Base-by-base conservation (phyloP, 2,888 invertebrate genomes). In the Copidosoma aretas region DNA sequence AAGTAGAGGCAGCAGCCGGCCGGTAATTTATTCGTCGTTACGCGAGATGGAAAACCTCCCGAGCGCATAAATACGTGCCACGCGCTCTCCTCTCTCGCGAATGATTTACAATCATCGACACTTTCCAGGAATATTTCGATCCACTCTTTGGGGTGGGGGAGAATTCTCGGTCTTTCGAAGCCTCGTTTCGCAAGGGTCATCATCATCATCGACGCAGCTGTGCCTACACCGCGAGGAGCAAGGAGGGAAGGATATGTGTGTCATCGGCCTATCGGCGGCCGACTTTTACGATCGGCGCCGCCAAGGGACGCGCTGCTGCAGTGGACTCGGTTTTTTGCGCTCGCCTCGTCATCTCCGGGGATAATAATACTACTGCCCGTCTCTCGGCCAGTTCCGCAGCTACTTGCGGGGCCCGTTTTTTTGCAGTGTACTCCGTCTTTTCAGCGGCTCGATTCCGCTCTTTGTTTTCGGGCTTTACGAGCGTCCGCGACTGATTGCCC, bases 281-380 rank as follows among this genome's bases (percentile, higher is more conserved):
- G 73, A 75, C 74, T 75, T 78, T 79, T 80, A 79, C 77, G 80
- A 79, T 77, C 78, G 75, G 76, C 76, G 78, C 77, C 79, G 80
- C 79, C 80, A 76, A 79, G 75, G 75, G 75, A 76, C 76, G 3
- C 32, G 32, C 32, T 32, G 32, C 32, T 32, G 32, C 32, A 32
- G 32, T 32, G 32, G 4, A 32, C 32, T 32, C 32, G 3, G 3
- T 32, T 32, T 32, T 32, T 32, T 32, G 32, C 32, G 32, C 32
- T 32, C 32, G 4, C 8, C 32, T 32, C 32, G 8, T 3, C 32
- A 32, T 32, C 32, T 32, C 8, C 4, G 32, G 8, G 32, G 32
- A 32, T 32, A 32, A 32, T 32, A 32, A 32, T 32, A 32, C 32
- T 8, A 32, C 32, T 32, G 8, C 8, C 32, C n/a, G n/a, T 59